phyloP scores from a whole-genome alignment of 2,113 vertebrate species.

The Pardalotus punctatus region DNA sequence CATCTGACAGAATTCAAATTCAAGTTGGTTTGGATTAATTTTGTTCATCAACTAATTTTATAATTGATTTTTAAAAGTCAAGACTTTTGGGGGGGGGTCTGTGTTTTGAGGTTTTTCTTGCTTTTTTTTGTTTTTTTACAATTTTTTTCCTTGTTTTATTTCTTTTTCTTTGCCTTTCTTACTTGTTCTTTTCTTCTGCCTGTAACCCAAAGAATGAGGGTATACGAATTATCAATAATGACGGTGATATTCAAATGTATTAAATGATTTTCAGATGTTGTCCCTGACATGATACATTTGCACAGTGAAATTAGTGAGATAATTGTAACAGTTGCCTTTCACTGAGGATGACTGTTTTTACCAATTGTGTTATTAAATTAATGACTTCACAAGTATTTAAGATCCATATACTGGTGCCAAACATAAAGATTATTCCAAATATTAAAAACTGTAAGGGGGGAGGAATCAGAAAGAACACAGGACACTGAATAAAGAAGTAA shows the following conservation, averaged over 20 bases:
- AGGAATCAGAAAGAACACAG: background rate
- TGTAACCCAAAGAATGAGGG: background rate
- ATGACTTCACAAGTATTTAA: constrained; percentile 5
- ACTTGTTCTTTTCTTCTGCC: background rate
- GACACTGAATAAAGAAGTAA: background rate
- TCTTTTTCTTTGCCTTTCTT: background rate
- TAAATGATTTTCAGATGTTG: background rate
- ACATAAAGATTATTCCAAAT: constrained; percentile 7
- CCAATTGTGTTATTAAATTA: background rate
- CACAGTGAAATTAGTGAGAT: background rate
- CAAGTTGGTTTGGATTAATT: constrained; percentile 49
- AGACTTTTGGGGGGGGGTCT: background rate
- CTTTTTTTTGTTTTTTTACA: fast-evolving
- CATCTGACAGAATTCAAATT: constrained; percentile 33
- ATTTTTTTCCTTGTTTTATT: background rate
- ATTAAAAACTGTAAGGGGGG: background rate
- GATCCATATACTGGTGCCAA: background rate
- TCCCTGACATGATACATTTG: background rate
- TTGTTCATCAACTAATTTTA: constrained; percentile 41
- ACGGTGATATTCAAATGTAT: background rate
- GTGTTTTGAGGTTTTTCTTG: fast-evolving
- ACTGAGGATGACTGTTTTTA: constrained; percentile 1
- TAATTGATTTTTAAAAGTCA: constrained; percentile 16
- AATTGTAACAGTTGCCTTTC: constrained; percentile 23
- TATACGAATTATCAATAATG: background rate